Conservation (phyloP, 2,113 vertebrate genomes). For the Lycaon pictus region DNA sequence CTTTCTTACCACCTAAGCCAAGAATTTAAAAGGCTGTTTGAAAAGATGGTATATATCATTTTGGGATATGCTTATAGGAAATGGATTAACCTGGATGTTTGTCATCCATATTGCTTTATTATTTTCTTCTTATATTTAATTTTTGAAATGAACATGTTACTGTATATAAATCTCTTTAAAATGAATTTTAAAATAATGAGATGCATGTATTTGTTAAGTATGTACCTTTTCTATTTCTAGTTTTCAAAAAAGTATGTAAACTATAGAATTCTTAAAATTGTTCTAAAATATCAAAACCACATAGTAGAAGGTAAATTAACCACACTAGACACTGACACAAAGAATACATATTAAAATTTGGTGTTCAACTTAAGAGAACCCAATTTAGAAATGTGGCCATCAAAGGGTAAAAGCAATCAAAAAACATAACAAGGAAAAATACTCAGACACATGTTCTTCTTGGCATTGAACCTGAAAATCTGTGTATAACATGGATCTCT, state of each 20-base stretch:
- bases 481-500: not conserved
- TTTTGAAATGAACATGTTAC: not conserved
- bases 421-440: not conserved
- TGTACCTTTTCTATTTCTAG: not conserved
- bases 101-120: not conserved
- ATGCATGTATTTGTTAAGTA: not conserved
- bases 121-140: not conserved
- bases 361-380: not conserved
- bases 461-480: not conserved
- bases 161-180: not conserved
- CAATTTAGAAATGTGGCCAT: not conserved
- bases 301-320: not conserved
- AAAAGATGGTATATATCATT: not conserved
- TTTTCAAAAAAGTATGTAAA: not conserved
- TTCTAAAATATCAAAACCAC: not conserved
- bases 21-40: not conserved
- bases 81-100: not conserved
- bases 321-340: not conserved
- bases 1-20: not conserved
- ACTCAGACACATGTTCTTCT: not conserved
- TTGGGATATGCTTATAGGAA: not conserved
- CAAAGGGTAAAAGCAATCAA: not conserved
- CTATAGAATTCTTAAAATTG: not conserved
- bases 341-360: not conserved
- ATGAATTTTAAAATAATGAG: conserved; percentile 37